A percentile compares a stretch with the other conserved stretches of the same genome.
These are phyloP conservation scores for Buathra laborator DNA, from an alignment of 2,888 invertebrate genomes.

Conservation along the genomic window DNA sequence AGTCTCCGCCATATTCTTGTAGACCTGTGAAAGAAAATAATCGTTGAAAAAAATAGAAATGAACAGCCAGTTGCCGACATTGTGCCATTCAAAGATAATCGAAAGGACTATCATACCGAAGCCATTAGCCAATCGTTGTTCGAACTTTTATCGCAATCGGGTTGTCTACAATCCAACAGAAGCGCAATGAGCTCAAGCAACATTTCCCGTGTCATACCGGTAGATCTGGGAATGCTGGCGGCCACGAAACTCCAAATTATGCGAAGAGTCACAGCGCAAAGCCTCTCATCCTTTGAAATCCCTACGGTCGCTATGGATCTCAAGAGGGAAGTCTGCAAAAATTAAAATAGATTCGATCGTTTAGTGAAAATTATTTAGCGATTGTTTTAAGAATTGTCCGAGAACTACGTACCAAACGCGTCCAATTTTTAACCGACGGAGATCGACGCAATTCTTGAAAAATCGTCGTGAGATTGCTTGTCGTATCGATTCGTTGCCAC, in stretches of 20 bases:
- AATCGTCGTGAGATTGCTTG: conserved; percentile 33
- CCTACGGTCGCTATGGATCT: conserved; percentile 49
- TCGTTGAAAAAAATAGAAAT: too few species aligned
- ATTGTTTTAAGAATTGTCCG: not conserved
- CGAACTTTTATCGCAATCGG: conserved; percentile 40
- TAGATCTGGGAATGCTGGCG: conserved; percentile 32
- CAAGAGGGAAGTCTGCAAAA: conserved; percentile 54
- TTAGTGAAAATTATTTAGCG: not conserved
- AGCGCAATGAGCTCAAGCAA: conserved; percentile 58
- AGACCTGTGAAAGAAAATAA: conserved; percentile 38
- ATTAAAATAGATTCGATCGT: not conserved
- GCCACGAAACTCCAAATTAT: conserved; percentile 47
- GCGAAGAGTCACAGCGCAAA: conserved; percentile 18
- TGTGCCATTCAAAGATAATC: not conserved
- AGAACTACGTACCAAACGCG: conserved; percentile 74
- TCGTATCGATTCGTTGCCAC: conserved; percentile 37
- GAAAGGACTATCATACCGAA: conserved; percentile 47
- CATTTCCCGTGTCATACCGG: conserved; percentile 48
- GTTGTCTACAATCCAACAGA: conserved; percentile 61
- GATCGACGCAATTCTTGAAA: conserved; percentile 72
- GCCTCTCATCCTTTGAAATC: conserved; percentile 29
- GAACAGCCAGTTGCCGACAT: not conserved
- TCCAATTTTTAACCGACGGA: conserved; percentile 76
- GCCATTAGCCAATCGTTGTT: conserved; percentile 42
- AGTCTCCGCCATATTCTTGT: conserved; percentile 53